Base-by-base conservation (phyloP, 2,113 vertebrate species). In the Cisticola juncidis region DNA sequence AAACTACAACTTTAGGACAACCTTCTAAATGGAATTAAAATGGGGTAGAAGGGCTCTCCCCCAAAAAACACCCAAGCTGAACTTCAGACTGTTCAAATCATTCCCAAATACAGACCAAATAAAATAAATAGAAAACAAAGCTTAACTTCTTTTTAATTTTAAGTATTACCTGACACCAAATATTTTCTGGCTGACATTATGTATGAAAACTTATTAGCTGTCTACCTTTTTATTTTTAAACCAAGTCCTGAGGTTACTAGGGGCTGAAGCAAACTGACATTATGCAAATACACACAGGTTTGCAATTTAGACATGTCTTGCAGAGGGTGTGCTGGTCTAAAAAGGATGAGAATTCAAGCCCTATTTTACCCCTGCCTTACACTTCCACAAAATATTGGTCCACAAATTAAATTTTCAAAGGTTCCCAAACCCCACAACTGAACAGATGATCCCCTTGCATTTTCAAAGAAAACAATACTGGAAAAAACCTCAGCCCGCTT, bases 341-440 rank as follows among this genome's bases (percentile, higher is more conserved):
- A 93, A 95, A 97, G 91, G 94, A 97, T 94, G 94, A 98, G 92
- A 98, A 95, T 97, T 97, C 97, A 98, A 98, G 97, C 97, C 97
- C 97, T 98, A 97, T 97, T 95, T 97, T 97, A 97, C 97, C 98
- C 97, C 98, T 97, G 97, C 97, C 97, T 96, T 98, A 97, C 85
- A 87, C 97, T 98, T 97, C 95, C 98, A 98, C 94, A 98, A 98
- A 98, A 98, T 98, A 98, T 98, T 99, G 99, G 99, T 99, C 99
- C 99, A 98, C 98, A 99, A 98, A 99, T 98, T 96, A 98, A 98
- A 98, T 97, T 97, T 96, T 96, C 88, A 98, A 97, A 98, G 97
- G 95, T 98, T 97, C 97, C 97, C 96, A 96, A 96, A 95, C 97
- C 97, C 95, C 68, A 97, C 97, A 98, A 97, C 97, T 97, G 96